phyloP scores from a whole-genome alignment of 2,888 invertebrate species.

The Sisyra nigra region DNA sequence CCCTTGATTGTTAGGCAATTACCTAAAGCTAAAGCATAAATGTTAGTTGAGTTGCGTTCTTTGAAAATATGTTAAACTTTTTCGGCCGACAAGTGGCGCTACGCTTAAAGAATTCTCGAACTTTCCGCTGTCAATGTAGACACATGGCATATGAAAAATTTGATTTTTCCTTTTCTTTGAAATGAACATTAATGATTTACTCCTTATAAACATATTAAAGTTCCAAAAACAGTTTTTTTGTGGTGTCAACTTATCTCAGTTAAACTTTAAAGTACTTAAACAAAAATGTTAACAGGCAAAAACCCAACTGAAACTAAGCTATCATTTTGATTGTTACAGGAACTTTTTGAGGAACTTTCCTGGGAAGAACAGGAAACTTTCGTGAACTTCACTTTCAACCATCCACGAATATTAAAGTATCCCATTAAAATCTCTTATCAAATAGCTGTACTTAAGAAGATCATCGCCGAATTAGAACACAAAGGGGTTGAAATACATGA shows the following conservation, averaged over 20 bases:
- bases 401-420: conserved; percentile 33
- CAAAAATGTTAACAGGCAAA: neutral
- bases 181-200: neutral
- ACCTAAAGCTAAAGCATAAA: no score
- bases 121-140: no score
- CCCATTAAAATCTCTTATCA: conserved; percentile 47
- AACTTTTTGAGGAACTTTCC: conserved; percentile 13
- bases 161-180: no score
- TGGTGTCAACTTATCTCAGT: neutral
- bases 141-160: no score
- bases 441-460: conserved; percentile 44
- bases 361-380: conserved; percentile 42
- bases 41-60: no score
- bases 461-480: conserved; percentile 40
- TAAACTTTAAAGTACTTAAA: neutral
- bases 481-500: conserved; percentile 40
- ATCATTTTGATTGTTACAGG: conserved; percentile 1
- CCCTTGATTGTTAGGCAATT: no score
- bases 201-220: neutral
- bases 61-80: no score
- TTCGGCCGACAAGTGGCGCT: no score
- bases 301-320: neutral
- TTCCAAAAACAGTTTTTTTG: conserved; percentile 3
- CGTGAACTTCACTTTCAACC: conserved; percentile 38
- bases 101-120: no score